Base-by-base conservation (phyloP, 53 echinoderm and acorn worm genomes). In the Zoroaster sp. region DNA sequence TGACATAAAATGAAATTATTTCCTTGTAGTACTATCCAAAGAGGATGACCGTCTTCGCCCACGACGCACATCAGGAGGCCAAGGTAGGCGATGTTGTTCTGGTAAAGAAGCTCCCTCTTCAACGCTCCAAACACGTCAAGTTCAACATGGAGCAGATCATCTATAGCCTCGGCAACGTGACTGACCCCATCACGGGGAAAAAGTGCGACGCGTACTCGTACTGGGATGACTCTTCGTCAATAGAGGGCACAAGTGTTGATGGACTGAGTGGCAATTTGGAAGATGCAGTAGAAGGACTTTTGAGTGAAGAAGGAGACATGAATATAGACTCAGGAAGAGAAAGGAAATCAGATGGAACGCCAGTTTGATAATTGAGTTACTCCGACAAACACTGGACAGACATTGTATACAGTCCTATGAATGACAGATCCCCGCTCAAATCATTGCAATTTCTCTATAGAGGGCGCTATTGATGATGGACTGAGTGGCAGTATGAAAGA, bases 61-160 rank as follows among this genome's bases (percentile, higher is more conserved):
- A 93, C 45, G 96, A 96, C 63, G 88, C 88, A 18, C 89, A 93
- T 23, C 76, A 94, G 80, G 92, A 81, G 23, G 91, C 96, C 40
- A 94, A 94, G 70, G 89, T 78, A 28, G 99, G 99, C 10, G 99
- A 99, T 54, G 76, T 99, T 40, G 99, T 99, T 42, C 86, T 99
- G 40, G 91, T 96, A 35, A 87, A 94, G 70, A 91, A 94, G 67
- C 87, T 99, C 21, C 93, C 96, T 6, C 70, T 92, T 1, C 88
- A 80, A 36, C 88, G 90, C 40, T 92, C 98, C 17, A 63, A 67
- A 40, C 81, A 87, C n/a, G 94, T 98, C 40, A 91, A 91, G 17
- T 93, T 93, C 91, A 72, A 66, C 30, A 76, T 99, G 69, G 93
- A 96, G 23, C 91, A 87, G 3, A 89, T 99, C 67, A 88, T 99